Conservation (phyloP, 1,140 invertebrate species). For the Diuraphis noxia region DNA sequence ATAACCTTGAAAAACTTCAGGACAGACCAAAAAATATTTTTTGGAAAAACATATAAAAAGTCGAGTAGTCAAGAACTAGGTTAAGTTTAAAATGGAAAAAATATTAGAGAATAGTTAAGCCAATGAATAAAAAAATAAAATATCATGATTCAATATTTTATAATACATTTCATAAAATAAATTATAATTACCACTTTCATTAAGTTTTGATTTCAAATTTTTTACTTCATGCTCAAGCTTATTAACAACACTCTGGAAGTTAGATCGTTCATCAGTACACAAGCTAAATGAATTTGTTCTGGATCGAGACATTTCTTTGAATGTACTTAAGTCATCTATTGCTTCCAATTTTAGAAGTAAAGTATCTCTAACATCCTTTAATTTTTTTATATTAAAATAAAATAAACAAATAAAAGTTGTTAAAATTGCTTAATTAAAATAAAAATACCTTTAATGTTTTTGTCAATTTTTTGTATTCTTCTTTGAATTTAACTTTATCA, state of each 20-base stretch:
- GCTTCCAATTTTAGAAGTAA: slow-evolving; percentile 43
- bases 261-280: slow-evolving; percentile 39
- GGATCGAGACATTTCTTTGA: slow-evolving; percentile 39
- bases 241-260: slow-evolving; percentile 45
- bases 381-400: background rate
- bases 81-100: background rate
- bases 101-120: background rate
- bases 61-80: background rate
- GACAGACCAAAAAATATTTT: background rate
- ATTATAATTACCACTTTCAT: slow-evolving; percentile 36
- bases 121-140: no score
- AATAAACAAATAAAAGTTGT: background rate
- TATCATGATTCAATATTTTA: no score
- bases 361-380: slow-evolving; percentile 40
- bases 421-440: background rate
- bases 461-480: slow-evolving; percentile 49
- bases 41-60: background rate
- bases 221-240: slow-evolving; percentile 47
- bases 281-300: slow-evolving; percentile 46
- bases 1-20: background rate
- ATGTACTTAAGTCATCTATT: slow-evolving; percentile 35
- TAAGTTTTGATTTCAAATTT: slow-evolving; percentile 35
- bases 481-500: slow-evolving; percentile 41
- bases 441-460: slow-evolving; percentile 42
- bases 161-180: no score